Conservation (phyloP, 2,113 vertebrate species). For the Nyctibius bracteatus region DNA sequence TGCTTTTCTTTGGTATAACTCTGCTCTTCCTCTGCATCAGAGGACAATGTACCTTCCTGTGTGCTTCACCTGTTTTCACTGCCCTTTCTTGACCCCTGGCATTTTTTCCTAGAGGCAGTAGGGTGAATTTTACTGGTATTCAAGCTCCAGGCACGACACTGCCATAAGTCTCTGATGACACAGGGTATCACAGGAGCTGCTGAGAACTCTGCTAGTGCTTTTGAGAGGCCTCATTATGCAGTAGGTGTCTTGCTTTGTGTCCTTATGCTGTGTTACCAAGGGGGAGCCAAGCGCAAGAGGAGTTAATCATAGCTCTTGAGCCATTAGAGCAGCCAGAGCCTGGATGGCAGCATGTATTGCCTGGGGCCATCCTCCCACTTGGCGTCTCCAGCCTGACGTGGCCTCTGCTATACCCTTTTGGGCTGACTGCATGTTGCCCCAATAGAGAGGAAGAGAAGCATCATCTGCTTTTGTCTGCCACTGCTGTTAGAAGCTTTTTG, state of each 20-base stretch:
- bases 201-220: not conserved
- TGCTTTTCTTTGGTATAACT: slow-evolving; percentile 9
- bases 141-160: not conserved
- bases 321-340: not conserved
- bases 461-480: not conserved
- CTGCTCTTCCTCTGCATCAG: slow-evolving; percentile 17
- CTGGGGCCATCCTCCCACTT: not conserved
- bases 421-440: not conserved
- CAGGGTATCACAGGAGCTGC: not conserved
- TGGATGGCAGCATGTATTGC: not conserved
- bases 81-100: slow-evolving; percentile 52
- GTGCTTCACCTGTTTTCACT: not conserved
- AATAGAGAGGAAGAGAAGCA: not conserved
- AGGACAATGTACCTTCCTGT: slow-evolving; percentile 27
- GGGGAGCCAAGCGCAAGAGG: not conserved
- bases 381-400: not conserved
- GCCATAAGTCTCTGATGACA: not conserved
- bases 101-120: slow-evolving; percentile 36
- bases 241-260: not conserved
- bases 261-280: not conserved
- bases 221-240: not conserved
- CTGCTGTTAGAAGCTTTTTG: not conserved
- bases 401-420: not conserved
- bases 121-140: not conserved
- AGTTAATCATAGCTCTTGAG: not conserved